These are phyloP conservation scores for Urocolius indicus DNA, from an alignment of 2,113 vertebrate genomes.

Conservation along the genomic window DNA sequence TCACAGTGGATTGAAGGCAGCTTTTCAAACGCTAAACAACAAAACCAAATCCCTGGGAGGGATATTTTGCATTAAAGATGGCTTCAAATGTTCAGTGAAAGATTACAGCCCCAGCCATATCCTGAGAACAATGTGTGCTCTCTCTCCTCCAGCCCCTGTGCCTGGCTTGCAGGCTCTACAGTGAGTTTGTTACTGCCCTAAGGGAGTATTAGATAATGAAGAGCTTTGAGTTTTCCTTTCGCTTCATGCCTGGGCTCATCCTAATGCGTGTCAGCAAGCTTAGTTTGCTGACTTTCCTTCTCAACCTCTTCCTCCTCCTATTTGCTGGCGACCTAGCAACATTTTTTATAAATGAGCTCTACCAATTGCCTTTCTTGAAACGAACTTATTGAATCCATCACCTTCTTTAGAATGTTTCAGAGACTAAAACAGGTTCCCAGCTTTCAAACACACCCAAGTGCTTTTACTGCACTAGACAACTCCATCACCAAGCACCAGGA, in stretches of 20 bases:
- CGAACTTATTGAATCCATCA: background rate
- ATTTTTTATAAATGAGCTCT: slow-evolving; percentile 11
- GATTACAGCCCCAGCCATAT: background rate
- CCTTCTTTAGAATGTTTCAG: background rate
- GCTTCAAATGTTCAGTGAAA: background rate
- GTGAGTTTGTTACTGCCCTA: slow-evolving; percentile 13
- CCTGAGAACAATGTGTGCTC: slow-evolving; percentile 21
- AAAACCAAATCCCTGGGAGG: slow-evolving; percentile 50
- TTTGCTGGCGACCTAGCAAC: background rate
- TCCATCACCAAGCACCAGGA: background rate
- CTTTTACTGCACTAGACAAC: background rate
- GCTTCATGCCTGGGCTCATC: slow-evolving; percentile 39
- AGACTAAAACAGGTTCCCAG: background rate
- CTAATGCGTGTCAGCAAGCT: background rate
- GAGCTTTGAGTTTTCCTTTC: background rate
- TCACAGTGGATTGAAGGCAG: background rate
- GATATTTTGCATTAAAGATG: slow-evolving; percentile 59
- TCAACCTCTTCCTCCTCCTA: background rate
- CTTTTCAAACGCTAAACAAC: slow-evolving; percentile 9
- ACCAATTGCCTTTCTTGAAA: background rate
- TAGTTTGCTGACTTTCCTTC: background rate
- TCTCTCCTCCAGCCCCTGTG: background rate
- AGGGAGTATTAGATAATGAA: slow-evolving; percentile 52
- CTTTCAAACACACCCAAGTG: background rate
- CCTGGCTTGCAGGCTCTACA: background rate